Conservation (phyloP, 2,888 invertebrate genomes). For the Spilarctia lutea region DNA sequence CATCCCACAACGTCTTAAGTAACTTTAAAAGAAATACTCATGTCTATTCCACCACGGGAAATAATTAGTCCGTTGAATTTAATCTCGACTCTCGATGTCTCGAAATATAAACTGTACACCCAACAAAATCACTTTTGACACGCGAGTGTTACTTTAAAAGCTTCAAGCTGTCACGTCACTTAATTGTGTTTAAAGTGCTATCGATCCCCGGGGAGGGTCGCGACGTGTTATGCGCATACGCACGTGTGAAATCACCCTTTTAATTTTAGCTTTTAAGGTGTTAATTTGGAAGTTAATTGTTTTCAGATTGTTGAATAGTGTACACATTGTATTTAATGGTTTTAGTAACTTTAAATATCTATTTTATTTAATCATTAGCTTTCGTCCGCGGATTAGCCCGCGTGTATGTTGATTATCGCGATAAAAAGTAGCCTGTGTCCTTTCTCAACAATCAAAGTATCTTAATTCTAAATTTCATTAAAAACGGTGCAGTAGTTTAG, state of each 20-base stretch:
- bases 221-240: constrained; percentile 3
- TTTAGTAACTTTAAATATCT: background rate
- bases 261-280: constrained; percentile 37
- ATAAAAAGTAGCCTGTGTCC: no score
- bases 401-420: no score
- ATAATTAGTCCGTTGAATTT: constrained; percentile 13
- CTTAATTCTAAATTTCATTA: no score
- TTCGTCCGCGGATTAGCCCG: no score
- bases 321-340: constrained; percentile 6
- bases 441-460: no score
- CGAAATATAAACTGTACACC: constrained; percentile 8
- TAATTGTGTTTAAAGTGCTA: constrained; percentile 48
- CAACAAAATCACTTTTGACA: constrained; percentile 30
- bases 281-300: constrained; percentile 25
- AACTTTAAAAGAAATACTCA: background rate
- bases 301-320: constrained; percentile 18
- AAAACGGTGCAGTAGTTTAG: no score
- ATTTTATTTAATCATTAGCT: background rate
- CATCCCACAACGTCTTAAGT: background rate
- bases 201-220: constrained; percentile 41
- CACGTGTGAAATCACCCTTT: constrained; percentile 36
- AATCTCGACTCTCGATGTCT: constrained; percentile 1
- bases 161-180: constrained; percentile 37
- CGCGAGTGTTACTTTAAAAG: constrained; percentile 33
- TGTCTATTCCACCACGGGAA: constrained; percentile 13